Percentiles rank a stretch among this genome's conserved stretches.
Evolutionary conservation across 2,113 vertebrate species (phyloP).

Genomic region (Suncus etruscus): DNA sequence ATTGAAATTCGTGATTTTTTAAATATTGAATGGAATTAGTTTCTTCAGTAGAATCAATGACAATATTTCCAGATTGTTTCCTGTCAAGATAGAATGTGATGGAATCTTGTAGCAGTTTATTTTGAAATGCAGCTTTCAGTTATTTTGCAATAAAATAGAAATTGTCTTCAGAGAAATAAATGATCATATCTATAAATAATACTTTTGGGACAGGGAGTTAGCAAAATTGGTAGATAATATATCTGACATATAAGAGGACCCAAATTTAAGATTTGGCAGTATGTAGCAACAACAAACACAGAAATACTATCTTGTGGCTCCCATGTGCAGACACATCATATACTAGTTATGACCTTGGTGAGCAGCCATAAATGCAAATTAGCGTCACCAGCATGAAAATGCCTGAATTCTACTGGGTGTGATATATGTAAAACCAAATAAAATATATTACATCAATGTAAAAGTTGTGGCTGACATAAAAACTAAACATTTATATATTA

Average conservation of each 20-base stretch:
- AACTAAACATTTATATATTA: neutral
- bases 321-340: no score
- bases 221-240: no score
- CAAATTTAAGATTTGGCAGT: no score
- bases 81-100: neutral
- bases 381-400: no score
- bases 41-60: neutral
- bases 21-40: neutral
- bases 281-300: no score
- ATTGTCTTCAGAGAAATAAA: neutral
- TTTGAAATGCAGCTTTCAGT: neutral
- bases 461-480: neutral
- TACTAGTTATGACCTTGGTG: no score
- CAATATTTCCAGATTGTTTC: neutral
- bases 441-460: no score
- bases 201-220: neutral
- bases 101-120: neutral
- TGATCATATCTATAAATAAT: neutral
- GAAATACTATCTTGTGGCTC: no score
- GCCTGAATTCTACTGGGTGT: no score
- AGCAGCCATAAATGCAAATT: no score
- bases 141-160: neutral
- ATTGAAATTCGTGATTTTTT: neutral
- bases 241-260: no score
- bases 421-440: no score